Percentiles rank a stretch among this genome's conserved stretches.
These are phyloP conservation scores for Borostomias antarcticus DNA, from an alignment of 2,797 vertebrate genomes.

Conservation along the genomic window DNA sequence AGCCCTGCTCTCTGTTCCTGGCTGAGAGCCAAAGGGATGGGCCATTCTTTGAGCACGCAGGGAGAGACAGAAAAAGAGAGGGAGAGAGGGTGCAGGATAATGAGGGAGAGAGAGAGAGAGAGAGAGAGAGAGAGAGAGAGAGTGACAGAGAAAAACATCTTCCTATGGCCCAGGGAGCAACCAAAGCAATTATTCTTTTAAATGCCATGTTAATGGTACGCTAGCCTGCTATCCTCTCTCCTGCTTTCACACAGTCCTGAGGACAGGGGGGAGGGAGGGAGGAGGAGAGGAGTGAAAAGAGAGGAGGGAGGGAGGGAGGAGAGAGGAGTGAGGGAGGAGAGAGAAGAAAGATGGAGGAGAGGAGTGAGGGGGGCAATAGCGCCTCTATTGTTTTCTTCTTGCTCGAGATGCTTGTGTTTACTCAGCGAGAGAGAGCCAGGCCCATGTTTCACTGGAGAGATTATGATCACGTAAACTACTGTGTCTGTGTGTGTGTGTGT, in stretches of 20 bases:
- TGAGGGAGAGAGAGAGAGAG: background rate
- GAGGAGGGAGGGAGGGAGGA: background rate
- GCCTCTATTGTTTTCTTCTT: background rate
- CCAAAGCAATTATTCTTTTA: slow-evolving; percentile 32
- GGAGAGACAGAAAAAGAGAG: background rate
- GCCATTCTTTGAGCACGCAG: slow-evolving; percentile 3
- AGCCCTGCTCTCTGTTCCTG: background rate
- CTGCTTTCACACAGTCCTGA: slow-evolving; percentile 19
- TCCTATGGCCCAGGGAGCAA: slow-evolving; percentile 22
- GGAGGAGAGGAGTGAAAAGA: background rate
- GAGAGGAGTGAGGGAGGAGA: background rate
- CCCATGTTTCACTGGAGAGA: too few relatives aligned
- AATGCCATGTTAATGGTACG: slow-evolving; percentile 25
- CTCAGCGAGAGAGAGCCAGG: background rate
- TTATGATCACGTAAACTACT: too few relatives aligned
- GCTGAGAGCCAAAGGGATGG: slow-evolving; percentile 17
- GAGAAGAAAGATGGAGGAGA: background rate
- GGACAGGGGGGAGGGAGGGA: background rate
- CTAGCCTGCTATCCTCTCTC: slow-evolving; percentile 10
- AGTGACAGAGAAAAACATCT: background rate
- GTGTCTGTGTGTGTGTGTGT: too few relatives aligned
- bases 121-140: background rate
- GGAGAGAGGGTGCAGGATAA: background rate
- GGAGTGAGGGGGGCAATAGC: background rate
- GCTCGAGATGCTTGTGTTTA: background rate